These are phyloP conservation scores for Yponomeuta cagnagella DNA, from an alignment of 2,888 invertebrate genomes.

Conservation along the genomic window DNA sequence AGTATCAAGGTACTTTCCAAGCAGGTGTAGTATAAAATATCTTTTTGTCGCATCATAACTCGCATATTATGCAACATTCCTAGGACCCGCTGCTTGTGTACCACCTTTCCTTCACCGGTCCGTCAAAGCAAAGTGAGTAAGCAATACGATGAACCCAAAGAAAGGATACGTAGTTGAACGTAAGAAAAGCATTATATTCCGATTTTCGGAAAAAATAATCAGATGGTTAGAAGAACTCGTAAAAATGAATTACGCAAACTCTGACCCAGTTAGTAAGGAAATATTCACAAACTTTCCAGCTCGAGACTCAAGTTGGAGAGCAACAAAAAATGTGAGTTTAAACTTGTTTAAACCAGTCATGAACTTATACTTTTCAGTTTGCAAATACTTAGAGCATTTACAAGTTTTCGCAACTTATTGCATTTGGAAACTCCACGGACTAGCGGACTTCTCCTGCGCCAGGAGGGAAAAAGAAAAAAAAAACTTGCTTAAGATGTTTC, in stretches of 20 bases:
- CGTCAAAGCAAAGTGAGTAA: no score
- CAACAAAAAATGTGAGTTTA: neutral
- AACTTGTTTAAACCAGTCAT: neutral
- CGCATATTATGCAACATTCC: no score
- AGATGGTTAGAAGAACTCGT: no score
- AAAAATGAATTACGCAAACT: neutral
- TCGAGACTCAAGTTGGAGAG: neutral
- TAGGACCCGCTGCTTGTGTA: no score
- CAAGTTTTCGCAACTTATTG: slow-evolving; percentile 8
- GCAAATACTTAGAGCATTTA: slow-evolving; percentile 2
- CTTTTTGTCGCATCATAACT: no score
- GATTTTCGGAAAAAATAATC: no score
- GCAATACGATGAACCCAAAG: no score
- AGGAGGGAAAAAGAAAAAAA: neutral
- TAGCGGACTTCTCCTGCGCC: neutral
- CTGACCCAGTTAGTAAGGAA: neutral
- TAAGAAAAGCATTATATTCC: no score
- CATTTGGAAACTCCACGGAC: slow-evolving; percentile 1
- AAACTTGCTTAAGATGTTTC: neutral
- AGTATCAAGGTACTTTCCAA: no score
- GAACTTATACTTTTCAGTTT: slow-evolving; percentile 3
- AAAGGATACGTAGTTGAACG: no score
- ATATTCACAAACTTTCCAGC: neutral
- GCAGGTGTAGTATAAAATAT: no score
- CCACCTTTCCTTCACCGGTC: no score